phyloP scores from a whole-genome alignment of 2,888 invertebrate species.

The Mimachlamys varia region DNA sequence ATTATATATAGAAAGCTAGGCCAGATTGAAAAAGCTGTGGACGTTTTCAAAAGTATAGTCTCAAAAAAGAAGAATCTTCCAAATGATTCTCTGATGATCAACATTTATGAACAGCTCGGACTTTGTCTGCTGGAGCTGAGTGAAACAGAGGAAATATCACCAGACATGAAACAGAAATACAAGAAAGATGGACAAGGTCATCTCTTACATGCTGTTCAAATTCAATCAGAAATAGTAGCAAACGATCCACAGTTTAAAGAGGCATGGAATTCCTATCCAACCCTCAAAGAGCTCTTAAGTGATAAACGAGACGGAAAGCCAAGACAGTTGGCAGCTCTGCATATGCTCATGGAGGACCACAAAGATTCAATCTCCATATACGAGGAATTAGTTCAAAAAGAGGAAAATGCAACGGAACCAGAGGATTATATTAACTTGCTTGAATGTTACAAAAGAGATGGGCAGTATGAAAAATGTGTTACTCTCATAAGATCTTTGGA shows the following conservation, averaged over 20 bases:
- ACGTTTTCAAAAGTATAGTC: too few species aligned
- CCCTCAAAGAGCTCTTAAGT: not conserved
- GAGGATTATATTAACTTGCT: not conserved
- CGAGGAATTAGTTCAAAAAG: not conserved
- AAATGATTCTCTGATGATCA: not conserved
- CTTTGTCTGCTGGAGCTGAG: not conserved
- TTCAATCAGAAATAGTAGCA: not conserved
- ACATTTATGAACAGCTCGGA: not conserved
- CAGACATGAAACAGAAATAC: not conserved
- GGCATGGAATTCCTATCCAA: not conserved
- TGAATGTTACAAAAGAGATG: not conserved
- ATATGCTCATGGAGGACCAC: not conserved
- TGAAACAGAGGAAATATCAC: not conserved
- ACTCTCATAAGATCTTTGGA: not conserved
- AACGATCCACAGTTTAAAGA: not conserved
- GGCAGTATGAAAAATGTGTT: not conserved
- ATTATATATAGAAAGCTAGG: slow-evolving; percentile 4
- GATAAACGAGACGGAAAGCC: not conserved
- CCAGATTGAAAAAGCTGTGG: too few species aligned
- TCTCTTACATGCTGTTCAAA: not conserved
- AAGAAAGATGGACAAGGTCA: not conserved
- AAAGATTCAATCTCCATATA: not conserved
- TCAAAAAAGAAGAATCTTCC: too few species aligned
- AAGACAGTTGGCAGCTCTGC: not conserved
- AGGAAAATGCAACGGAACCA: not conserved